Conservation (phyloP, 2,888 invertebrate species). For the Drosophila mulleri region DNA sequence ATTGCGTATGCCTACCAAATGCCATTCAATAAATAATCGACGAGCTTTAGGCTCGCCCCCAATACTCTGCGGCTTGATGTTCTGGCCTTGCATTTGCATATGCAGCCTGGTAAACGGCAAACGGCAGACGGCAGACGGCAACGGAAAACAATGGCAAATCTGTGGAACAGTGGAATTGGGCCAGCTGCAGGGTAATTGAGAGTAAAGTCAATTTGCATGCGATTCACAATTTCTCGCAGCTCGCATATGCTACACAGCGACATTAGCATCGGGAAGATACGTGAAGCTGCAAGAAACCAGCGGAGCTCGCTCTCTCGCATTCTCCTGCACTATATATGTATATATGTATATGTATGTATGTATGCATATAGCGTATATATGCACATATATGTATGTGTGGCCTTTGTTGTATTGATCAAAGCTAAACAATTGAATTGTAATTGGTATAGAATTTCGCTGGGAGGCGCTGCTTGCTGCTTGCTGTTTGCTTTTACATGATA, state of each 20-base stretch:
- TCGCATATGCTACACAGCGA: neutral
- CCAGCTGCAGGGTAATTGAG: slow-evolving; percentile 15
- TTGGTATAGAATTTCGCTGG: slow-evolving; percentile 19
- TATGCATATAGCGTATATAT: too few species aligned
- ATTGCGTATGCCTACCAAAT: slow-evolving; percentile 14
- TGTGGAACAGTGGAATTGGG: neutral
- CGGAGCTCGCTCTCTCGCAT: neutral
- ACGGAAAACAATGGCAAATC: slow-evolving; percentile 16
- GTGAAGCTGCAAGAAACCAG: neutral
- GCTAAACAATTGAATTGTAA: slow-evolving; percentile 18
- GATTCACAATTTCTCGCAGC: slow-evolving; percentile 1
- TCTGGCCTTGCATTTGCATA: slow-evolving; percentile 30
- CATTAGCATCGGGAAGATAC: slow-evolving; percentile 1
- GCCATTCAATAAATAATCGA: slow-evolving; percentile 19
- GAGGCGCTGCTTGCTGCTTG: neutral
- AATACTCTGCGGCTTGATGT: too few species aligned
- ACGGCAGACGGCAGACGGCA: neutral
- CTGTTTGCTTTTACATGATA: slow-evolving; percentile 33
- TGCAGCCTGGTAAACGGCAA: neutral
- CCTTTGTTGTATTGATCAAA: slow-evolving; percentile 4
- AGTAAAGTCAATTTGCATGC: slow-evolving; percentile 30
- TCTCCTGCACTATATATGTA: too few species aligned
- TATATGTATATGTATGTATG: too few species aligned
- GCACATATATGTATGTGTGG: neutral
- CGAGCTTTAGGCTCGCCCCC: neutral